These are phyloP conservation scores for Enoplosus armatus DNA, from an alignment of 2,797 vertebrate species.

Conservation along the genomic window DNA sequence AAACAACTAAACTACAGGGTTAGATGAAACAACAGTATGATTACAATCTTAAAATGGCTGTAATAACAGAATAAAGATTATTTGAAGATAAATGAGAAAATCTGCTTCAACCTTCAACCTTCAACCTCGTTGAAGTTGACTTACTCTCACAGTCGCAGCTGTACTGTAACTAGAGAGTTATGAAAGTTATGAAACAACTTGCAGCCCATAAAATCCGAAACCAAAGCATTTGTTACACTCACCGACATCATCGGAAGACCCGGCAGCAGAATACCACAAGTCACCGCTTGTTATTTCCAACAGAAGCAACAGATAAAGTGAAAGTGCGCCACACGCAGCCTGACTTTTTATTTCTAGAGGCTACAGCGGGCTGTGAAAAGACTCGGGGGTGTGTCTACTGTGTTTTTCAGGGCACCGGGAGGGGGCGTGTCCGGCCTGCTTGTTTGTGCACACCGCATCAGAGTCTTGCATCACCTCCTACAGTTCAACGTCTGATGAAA, in stretches of 20 bases:
- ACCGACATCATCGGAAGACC: conserved; percentile 51
- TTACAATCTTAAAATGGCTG: neutral
- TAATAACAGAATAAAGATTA: neutral
- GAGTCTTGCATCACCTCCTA: conserved; percentile 80
- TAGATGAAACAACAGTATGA: neutral
- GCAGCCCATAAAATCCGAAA: neutral
- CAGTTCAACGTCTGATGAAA: conserved; percentile 77
- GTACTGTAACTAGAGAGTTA: conserved; percentile 47
- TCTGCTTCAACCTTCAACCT: neutral
- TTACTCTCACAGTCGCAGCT: conserved; percentile 26
- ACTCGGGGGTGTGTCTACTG: conserved; percentile 29
- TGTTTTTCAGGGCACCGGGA: conserved; percentile 43
- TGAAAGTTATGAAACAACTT: conserved; percentile 23
- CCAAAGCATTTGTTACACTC: conserved; percentile 39
- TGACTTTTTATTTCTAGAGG: neutral
- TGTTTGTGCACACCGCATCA: conserved; percentile 60
- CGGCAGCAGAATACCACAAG: neutral
- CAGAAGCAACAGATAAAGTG: neutral
- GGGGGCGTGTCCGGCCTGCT: conserved; percentile 72
- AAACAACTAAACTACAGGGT: neutral
- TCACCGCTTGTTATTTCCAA: neutral
- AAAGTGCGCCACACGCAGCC: neutral
- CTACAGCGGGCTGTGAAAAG: neutral
- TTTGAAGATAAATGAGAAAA: neutral
- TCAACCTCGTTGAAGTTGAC: conserved; percentile 11